These are phyloP conservation scores for Calcarius lapponicus DNA, from an alignment of 2,797 vertebrate genomes.

Conservation along the genomic window DNA sequence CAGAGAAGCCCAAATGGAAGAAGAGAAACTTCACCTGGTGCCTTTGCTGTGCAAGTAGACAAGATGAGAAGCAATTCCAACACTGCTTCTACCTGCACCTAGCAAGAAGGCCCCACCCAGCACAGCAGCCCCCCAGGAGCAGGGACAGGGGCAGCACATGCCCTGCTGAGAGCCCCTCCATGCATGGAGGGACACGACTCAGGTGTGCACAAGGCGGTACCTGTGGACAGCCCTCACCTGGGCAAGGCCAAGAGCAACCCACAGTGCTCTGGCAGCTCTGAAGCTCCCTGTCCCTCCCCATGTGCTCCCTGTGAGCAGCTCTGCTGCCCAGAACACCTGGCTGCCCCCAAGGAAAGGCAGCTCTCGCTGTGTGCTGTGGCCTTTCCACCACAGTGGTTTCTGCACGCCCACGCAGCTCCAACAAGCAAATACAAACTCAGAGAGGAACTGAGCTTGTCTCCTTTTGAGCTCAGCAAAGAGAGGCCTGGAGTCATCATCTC, in stretches of 20 bases:
- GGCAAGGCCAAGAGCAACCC: background rate
- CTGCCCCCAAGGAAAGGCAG: background rate
- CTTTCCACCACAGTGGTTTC: background rate
- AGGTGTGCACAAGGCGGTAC: accelerated
- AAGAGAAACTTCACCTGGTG: background rate
- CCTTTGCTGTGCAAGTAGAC: accelerated
- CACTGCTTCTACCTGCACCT: background rate
- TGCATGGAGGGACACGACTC: background rate
- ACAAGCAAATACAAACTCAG: background rate
- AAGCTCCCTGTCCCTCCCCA: background rate
- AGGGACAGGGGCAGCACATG: background rate
- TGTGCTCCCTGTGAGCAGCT: accelerated
- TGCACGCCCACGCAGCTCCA: background rate
- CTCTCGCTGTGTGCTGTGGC: background rate
- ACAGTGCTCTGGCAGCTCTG: accelerated
- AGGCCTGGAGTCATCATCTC: background rate
- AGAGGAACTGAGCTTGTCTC: background rate
- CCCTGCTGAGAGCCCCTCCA: accelerated
- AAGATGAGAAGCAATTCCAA: accelerated
- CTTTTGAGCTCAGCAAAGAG: background rate
- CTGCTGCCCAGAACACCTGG: background rate
- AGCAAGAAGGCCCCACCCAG: background rate
- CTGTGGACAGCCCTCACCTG: background rate
- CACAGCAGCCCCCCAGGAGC: accelerated
- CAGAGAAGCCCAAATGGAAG: background rate